Percentiles rank a stretch among this genome's conserved stretches.
These are phyloP conservation scores for Phalera bucephala DNA, from an alignment of 2,888 invertebrate genomes.

Conservation along the genomic window DNA sequence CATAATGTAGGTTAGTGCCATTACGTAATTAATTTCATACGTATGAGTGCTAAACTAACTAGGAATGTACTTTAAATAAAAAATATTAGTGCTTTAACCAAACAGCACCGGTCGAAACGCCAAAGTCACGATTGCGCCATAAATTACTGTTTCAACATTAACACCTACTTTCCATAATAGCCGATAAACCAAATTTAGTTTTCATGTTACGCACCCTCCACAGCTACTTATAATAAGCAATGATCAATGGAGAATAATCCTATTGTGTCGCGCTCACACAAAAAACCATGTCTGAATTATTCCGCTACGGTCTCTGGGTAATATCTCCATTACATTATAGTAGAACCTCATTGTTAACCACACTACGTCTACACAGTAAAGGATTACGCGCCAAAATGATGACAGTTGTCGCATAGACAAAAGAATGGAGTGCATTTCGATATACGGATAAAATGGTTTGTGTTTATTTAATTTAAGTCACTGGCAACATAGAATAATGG, in stretches of 20 bases:
- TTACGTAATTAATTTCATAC: too few relatives aligned
- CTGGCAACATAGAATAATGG: conserved; percentile 76
- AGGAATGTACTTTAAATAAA: too few relatives aligned
- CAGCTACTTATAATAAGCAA: conserved; percentile 80
- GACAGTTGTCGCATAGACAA: conserved; percentile 77
- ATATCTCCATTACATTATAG: conserved; percentile 80
- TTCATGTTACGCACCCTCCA: conserved; percentile 80
- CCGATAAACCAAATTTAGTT: conserved; percentile 83
- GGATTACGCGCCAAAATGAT: conserved; percentile 74
- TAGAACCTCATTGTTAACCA: conserved; percentile 58
- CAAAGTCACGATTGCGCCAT: conserved; percentile 75
- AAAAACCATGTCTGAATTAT: conserved; percentile 80
- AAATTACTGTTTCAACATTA: conserved; percentile 78
- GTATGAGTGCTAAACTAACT: too few relatives aligned
- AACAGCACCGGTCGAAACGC: conserved; percentile 4
- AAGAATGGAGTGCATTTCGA: conserved; percentile 63
- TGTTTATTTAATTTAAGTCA: conserved; percentile 81
- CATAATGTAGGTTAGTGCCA: too few relatives aligned
- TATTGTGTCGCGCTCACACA: conserved; percentile 75
- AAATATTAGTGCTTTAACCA: background rate
- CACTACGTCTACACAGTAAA: conserved; percentile 51
- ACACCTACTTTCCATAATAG: conserved; percentile 83
- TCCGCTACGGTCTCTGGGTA: conserved; percentile 77
- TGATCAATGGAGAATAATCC: conserved; percentile 83
- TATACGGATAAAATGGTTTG: conserved; percentile 68